Evolutionary conservation across 2,888 invertebrate species (phyloP).

Genomic region (Ochropleura leucogaster): DNA sequence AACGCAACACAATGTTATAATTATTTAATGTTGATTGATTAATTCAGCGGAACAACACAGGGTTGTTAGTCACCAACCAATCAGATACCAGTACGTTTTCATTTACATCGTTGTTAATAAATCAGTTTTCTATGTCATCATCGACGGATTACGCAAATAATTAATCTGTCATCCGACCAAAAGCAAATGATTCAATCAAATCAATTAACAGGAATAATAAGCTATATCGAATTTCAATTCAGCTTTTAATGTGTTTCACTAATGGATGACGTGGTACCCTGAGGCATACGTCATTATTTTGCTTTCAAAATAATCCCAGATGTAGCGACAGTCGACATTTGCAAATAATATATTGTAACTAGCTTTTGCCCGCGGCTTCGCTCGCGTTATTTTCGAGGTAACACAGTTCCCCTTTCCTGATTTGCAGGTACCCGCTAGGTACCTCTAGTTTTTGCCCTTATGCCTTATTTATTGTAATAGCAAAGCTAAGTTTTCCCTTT

Average conservation of each 20-base stretch:
- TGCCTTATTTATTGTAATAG: too few relatives aligned
- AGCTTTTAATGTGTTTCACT: slow-evolving; percentile 28
- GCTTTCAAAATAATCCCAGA: slow-evolving; percentile 36
- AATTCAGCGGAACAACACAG: slow-evolving; percentile 12
- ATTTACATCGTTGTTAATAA: slow-evolving; percentile 42
- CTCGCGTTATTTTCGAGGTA: too few relatives aligned
- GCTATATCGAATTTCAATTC: slow-evolving; percentile 33
- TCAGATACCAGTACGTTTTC: slow-evolving; percentile 13
- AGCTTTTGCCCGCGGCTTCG: too few relatives aligned
- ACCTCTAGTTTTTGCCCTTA: too few relatives aligned
- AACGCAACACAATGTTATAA: slow-evolving; percentile 25
- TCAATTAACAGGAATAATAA: slow-evolving; percentile 39
- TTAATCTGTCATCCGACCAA: slow-evolving; percentile 28
- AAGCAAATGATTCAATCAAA: slow-evolving; percentile 22
- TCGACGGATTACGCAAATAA: slow-evolving; percentile 31
- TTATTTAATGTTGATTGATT: slow-evolving; percentile 51
- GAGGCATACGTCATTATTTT: slow-evolving; percentile 47
- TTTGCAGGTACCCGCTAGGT: too few relatives aligned
- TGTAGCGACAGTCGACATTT: slow-evolving; percentile 30
- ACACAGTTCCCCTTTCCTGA: too few relatives aligned
- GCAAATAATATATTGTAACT: slow-evolving; percentile 27
- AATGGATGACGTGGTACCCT: slow-evolving; percentile 39
- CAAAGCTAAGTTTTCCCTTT: too few relatives aligned
- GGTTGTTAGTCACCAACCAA: slow-evolving; percentile 17
- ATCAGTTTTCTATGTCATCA: slow-evolving; percentile 47